Conservation (phyloP, 2,113 vertebrate genomes). For the Prunella fulvescens region DNA sequence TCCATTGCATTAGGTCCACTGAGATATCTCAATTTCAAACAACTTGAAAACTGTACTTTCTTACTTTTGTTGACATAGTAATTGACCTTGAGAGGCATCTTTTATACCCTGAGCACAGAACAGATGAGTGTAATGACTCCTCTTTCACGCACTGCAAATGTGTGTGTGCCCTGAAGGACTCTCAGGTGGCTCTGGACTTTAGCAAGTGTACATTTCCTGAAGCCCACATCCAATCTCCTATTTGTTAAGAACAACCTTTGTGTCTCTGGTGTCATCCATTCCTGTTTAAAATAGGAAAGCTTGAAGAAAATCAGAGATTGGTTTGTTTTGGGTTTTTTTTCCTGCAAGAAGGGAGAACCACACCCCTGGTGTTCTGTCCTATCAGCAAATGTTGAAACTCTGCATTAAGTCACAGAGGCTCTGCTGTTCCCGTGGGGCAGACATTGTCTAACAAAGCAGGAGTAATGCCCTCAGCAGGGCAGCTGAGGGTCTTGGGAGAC, state of each 20-base stretch:
- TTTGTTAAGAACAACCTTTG: background rate
- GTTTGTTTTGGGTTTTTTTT: background rate
- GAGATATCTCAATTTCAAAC: background rate
- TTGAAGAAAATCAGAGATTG: background rate
- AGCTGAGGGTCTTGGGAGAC: background rate
- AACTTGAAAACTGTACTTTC: background rate
- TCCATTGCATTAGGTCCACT: background rate
- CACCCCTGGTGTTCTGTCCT: background rate
- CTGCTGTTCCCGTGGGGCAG: background rate
- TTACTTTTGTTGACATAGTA: slow-evolving; percentile 4
- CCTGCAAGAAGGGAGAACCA: background rate
- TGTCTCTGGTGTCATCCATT: background rate
- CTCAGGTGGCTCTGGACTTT: background rate
- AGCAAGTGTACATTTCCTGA: background rate
- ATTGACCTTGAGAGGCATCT: background rate
- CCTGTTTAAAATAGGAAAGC: background rate
- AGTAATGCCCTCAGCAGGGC: background rate
- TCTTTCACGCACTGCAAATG: background rate
- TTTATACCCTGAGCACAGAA: background rate
- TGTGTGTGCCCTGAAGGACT: background rate
- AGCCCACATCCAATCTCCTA: background rate
- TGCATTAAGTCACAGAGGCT: background rate
- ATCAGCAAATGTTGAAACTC: background rate
- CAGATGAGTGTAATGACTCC: background rate
- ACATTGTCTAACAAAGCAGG: background rate